Evolutionary conservation across 2,113 vertebrate species (phyloP).

Genomic region (Catharus fuscescens): DNA sequence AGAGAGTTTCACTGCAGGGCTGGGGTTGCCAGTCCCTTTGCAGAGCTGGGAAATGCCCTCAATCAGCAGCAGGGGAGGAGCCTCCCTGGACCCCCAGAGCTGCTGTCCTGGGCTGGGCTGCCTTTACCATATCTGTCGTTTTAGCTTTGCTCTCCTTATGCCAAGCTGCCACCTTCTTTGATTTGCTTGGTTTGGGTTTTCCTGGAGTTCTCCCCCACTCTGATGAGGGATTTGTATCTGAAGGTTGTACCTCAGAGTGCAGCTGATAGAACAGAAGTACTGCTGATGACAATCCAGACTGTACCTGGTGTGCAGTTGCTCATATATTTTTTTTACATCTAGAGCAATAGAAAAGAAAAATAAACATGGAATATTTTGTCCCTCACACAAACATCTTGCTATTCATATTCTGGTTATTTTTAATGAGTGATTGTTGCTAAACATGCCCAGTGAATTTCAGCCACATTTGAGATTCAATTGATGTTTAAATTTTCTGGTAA

Average conservation of each 20-base stretch:
- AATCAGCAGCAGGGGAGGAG: neutral
- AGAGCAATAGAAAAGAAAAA: neutral
- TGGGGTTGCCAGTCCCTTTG: neutral
- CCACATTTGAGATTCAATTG: neutral
- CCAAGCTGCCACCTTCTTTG: neutral
- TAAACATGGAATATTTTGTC: neutral
- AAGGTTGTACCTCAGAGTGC: neutral
- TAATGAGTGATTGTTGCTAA: neutral
- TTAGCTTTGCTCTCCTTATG: neutral
- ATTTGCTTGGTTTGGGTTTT: neutral
- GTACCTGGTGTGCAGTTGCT: neutral
- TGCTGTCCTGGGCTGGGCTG: neutral
- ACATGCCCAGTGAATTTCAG: neutral
- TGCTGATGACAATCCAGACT: neutral
- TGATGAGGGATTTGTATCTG: neutral
- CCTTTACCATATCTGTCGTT: neutral
- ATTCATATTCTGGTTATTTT: neutral
- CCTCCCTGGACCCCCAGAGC: neutral
- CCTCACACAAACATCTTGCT: neutral
- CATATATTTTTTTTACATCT: neutral
- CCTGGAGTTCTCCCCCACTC: neutral
- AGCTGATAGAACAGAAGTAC: neutral
- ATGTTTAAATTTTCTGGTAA: neutral
- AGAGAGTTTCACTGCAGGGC: accelerated
- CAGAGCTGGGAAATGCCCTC: neutral